Percentiles rank a stretch among this genome's conserved stretches.
These are phyloP conservation scores for Smittia aterrima DNA, from an alignment of 2,888 invertebrate genomes.

Conservation along the genomic window DNA sequence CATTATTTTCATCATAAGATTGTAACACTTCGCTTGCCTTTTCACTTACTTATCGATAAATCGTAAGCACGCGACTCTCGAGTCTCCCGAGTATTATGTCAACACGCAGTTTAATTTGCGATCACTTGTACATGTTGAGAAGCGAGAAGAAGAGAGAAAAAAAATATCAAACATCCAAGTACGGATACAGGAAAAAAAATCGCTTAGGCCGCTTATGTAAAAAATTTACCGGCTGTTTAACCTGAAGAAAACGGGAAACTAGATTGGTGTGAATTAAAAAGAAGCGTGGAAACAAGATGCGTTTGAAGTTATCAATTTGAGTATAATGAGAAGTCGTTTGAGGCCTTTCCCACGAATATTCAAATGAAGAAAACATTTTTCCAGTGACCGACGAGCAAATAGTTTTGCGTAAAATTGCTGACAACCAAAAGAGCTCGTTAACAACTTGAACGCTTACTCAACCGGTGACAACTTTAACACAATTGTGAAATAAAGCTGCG, in stretches of 20 bases:
- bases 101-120: constrained; percentile 2
- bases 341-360: too few relatives aligned
- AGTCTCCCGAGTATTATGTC: not conserved
- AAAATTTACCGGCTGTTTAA: constrained; percentile 33
- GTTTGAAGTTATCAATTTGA: not conserved
- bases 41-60: too few relatives aligned
- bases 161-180: not conserved
- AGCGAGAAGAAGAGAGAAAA: not conserved
- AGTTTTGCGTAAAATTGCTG: not conserved
- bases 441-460: not conserved
- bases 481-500: not conserved
- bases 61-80: too few relatives aligned
- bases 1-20: too few relatives aligned
- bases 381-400: too few relatives aligned
- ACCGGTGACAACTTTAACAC: not conserved
- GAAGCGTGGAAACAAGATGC: not conserved
- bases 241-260: not conserved
- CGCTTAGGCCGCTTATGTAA: constrained; percentile 7
- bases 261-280: not conserved
- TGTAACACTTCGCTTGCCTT: too few relatives aligned
- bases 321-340: not conserved
- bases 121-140: not conserved
- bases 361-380: too few relatives aligned
- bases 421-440: not conserved
- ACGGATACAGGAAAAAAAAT: constrained; percentile 34